These are phyloP conservation scores for Tribolium madens DNA, from an alignment of 1,140 invertebrate genomes.

Conservation along the genomic window DNA sequence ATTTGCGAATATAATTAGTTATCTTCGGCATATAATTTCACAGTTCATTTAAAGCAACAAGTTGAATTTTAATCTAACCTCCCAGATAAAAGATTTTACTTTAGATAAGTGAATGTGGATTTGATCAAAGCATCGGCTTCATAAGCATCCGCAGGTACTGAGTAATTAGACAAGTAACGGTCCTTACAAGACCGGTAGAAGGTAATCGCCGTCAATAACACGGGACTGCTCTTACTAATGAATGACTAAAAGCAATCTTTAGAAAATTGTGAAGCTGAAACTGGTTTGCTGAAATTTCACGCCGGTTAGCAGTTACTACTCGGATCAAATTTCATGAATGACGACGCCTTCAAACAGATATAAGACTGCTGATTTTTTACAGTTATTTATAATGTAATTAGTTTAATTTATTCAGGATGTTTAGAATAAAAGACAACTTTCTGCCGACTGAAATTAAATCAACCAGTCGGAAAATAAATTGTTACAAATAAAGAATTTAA, in stretches of 20 bases:
- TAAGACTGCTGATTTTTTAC: background rate
- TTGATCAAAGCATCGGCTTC: background rate
- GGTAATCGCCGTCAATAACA: background rate
- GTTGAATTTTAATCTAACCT: slow-evolving; percentile 14
- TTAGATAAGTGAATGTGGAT: slow-evolving; percentile 20
- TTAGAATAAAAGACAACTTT: background rate
- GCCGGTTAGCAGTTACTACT: background rate
- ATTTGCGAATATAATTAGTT: slow-evolving; percentile 22
- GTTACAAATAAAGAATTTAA: background rate
- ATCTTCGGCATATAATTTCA: slow-evolving; percentile 32
- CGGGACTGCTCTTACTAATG: background rate
- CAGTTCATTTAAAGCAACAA: slow-evolving; percentile 21
- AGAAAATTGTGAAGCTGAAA: background rate
- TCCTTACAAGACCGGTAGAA: background rate
- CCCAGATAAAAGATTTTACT: background rate
- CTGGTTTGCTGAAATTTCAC: background rate
- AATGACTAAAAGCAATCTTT: background rate
- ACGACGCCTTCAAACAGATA: background rate
- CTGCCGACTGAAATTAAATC: background rate
- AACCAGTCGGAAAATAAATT: background rate
- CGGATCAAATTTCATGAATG: slow-evolving; percentile 2
- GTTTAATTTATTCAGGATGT: slow-evolving; percentile 2
- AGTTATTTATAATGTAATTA: slow-evolving; percentile 5
- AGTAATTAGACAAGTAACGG: background rate
- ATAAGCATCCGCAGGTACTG: background rate